Percentiles rank a stretch among this genome's conserved stretches.
phyloP scores from a whole-genome alignment of 2,888 invertebrate genomes.

The Drosophila crucigera region DNA sequence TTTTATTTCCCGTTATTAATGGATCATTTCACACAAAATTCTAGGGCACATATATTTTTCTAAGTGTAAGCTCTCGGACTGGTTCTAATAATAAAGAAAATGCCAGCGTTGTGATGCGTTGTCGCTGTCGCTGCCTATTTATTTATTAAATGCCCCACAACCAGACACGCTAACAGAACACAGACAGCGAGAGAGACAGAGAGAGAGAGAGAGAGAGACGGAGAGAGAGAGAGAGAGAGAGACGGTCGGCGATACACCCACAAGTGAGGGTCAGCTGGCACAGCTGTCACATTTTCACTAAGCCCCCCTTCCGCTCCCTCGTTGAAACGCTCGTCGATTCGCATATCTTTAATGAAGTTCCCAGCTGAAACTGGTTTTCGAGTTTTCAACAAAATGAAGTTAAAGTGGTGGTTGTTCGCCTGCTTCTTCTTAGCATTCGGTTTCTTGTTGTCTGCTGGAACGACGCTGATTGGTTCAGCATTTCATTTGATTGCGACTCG shows the following conservation, averaged over 20 bases:
- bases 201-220: background rate
- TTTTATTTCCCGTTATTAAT: background rate
- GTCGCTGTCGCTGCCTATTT: constrained; percentile 69
- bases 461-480: constrained; percentile 41
- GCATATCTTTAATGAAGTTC: constrained; percentile 64
- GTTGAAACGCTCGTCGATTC: constrained; percentile 1
- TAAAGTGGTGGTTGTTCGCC: constrained; percentile 45
- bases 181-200: background rate
- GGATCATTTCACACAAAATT: background rate
- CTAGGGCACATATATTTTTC: constrained; percentile 7
- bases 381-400: constrained; percentile 69
- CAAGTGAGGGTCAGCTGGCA: constrained; percentile 70
- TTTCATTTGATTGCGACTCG: constrained; percentile 18
- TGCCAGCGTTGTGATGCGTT: constrained; percentile 58
- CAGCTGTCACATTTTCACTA: constrained; percentile 77
- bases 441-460: constrained; percentile 3
- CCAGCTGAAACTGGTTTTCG: constrained; percentile 61
- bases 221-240: background rate
- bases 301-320: constrained; percentile 39
- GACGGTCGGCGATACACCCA: constrained; percentile 16
- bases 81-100: constrained; percentile 60
- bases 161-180: background rate
- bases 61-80: constrained; percentile 3
- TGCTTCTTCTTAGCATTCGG: background rate
- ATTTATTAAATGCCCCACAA: constrained; percentile 70